phyloP scores from a whole-genome alignment of 1,140 invertebrate species.

The Caenorhabditis inopinata region DNA sequence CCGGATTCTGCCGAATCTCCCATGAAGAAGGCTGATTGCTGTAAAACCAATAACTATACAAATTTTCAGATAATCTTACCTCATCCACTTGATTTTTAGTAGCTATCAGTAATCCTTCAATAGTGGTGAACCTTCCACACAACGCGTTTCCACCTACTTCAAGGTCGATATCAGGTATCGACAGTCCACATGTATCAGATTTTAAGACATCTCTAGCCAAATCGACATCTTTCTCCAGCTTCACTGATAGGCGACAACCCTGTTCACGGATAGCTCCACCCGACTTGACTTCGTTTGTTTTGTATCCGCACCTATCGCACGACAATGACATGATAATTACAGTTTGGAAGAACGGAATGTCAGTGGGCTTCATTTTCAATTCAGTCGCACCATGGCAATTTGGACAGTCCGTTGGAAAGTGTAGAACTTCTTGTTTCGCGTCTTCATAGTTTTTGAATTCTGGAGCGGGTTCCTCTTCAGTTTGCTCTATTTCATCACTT shows the following conservation, averaged over 20 bases:
- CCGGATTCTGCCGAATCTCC: slow-evolving; percentile 55
- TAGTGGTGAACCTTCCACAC: slow-evolving; percentile 90
- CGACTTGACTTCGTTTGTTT: slow-evolving; percentile 92
- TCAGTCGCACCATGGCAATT: slow-evolving; percentile 79
- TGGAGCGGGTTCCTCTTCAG: slow-evolving; percentile 57
- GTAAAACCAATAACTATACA: not conserved
- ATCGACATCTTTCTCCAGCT: slow-evolving; percentile 76
- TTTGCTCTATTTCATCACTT: slow-evolving; percentile 60
- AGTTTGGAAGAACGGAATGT: slow-evolving; percentile 94
- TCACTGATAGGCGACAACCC: slow-evolving; percentile 79
- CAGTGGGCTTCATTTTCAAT: slow-evolving; percentile 88
- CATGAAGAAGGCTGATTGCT: slow-evolving; percentile 61
- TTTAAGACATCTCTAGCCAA: slow-evolving; percentile 89
- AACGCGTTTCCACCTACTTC: slow-evolving; percentile 80
- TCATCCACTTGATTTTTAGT: slow-evolving; percentile 67
- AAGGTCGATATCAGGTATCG: slow-evolving; percentile 86
- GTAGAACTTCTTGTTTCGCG: slow-evolving; percentile 78
- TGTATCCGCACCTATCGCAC: slow-evolving; percentile 85
- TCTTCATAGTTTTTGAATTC: slow-evolving; percentile 70
- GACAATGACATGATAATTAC: slow-evolving; percentile 91
- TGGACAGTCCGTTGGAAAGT: slow-evolving; percentile 84
- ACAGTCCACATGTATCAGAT: slow-evolving; percentile 85
- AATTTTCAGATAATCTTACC: not conserved
- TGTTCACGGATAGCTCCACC: slow-evolving; percentile 83
- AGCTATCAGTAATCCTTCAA: slow-evolving; percentile 76